A percentile compares a stretch with the other conserved stretches of the same genome.
Conservation (phyloP, 92 coral and sea anemone species). For the Diadumene lineata region DNA sequence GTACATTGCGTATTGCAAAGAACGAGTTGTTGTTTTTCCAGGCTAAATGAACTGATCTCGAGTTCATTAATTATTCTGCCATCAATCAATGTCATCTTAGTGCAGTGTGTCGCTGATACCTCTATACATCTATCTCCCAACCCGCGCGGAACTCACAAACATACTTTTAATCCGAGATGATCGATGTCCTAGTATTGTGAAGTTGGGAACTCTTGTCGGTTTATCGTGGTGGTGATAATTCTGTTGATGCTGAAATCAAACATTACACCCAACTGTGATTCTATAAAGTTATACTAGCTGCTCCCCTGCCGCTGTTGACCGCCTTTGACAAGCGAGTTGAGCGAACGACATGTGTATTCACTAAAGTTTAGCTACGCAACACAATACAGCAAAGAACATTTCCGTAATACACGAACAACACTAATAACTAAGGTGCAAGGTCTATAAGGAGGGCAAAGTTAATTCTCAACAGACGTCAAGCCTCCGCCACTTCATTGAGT, state of each 20-base stretch:
- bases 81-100: slow-evolving; percentile 59
- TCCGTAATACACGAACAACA: not conserved
- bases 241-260: slow-evolving; percentile 1
- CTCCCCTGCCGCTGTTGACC: slow-evolving; percentile 1
- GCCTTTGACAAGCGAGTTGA: not conserved
- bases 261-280: not conserved
- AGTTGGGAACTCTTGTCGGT: slow-evolving; percentile 3
- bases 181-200: slow-evolving; percentile 8
- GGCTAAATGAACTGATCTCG: not conserved
- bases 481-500: not conserved
- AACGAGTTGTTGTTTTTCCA: slow-evolving; percentile 1
- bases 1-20: not conserved
- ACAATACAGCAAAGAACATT: not conserved
- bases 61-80: slow-evolving; percentile 42
- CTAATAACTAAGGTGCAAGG: not conserved
- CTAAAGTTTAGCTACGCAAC: not conserved
- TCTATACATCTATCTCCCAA: not conserved
- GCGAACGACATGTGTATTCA: not conserved
- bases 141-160: slow-evolving; percentile 25
- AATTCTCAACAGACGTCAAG: not conserved
- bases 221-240: not conserved
- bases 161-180: slow-evolving; percentile 35
- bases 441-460: slow-evolving; percentile 11
- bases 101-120: not conserved
- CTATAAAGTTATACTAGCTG: not conserved